Evolutionary conservation across 2,888 invertebrate genomes (phyloP), one percentile per base, ranked within the genome.

Genomic region (Sturmia bella): DNA sequence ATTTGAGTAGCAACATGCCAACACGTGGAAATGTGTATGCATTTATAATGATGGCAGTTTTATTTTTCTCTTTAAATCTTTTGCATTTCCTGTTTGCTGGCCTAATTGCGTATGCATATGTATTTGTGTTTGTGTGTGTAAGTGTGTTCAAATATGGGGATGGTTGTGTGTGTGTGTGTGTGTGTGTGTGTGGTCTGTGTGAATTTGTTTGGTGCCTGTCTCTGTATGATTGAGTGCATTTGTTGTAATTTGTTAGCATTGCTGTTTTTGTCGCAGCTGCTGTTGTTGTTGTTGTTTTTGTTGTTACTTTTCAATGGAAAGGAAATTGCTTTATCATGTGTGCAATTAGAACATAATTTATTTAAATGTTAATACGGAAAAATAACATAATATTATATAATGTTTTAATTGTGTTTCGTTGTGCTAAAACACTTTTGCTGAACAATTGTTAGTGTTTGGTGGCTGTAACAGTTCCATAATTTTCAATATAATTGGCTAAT

Each of bases 331-430:
- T 78, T 80, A 75, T 75, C 77, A 61, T 80, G 77, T 75, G 72
- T 68, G 57, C 84, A 83, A 84, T 84, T 83, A 84, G 73, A 84
- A 64, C 17, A 74, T 75, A 83, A 83, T 80, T 84, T 72, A 84
- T 83, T 84, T 80, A 78, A 75, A 82, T 82, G 54, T 75, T 82
- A 82, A 82, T 68, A 50, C 56, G 54, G 27, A 75, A 74, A 78
- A 74, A 73, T 64, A 81, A 77, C 73, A 76, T 59, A 37, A 72
- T 72, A 52, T 68, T 70, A 21, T 73, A 64, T 68, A 75, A 79
- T 74, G 48, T 63, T 79, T 79, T 83, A 79, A 83, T 79, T 83
- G 70, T 75, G 59, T 72, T 76, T 83, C 64, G 73, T 83, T 72
- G 59, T 66, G 64, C 70, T 48, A 59, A 82, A 69, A 63, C 21